These are phyloP conservation scores for Terebella lapidaria DNA, from an alignment of 2,888 invertebrate genomes.

Conservation along the genomic window DNA sequence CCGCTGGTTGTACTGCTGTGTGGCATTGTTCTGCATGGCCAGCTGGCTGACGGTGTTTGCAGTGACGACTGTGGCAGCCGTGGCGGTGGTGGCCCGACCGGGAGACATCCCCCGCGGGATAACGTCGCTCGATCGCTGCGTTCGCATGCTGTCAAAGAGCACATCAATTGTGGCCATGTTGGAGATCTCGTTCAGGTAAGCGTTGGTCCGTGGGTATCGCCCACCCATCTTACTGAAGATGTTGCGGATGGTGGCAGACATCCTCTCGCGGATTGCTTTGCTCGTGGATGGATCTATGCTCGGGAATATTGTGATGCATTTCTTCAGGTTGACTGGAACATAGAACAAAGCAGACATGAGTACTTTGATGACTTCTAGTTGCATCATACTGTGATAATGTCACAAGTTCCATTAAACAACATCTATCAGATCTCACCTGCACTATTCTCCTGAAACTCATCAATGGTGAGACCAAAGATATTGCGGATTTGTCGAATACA, in stretches of 20 bases:
- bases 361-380: background rate
- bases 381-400: background rate
- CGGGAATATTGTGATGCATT: constrained; percentile 28
- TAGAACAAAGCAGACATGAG: background rate
- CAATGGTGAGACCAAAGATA: constrained; percentile 21
- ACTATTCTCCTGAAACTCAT: constrained; percentile 21
- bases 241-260: background rate
- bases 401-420: background rate
- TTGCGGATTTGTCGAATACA: constrained; percentile 27
- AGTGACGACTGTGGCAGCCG: background rate
- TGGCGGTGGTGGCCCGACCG: background rate
- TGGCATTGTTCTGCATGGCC: background rate
- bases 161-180: constrained; percentile 13
- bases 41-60: background rate
- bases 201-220: constrained; percentile 17
- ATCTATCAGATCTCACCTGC: constrained; percentile 9
- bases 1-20: background rate
- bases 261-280: background rate
- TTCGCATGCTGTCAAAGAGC: constrained; percentile 4
- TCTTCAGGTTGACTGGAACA: constrained; percentile 18
- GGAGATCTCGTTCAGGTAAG: constrained; percentile 19
- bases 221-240: constrained; percentile 18
- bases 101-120: background rate
- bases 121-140: background rate
- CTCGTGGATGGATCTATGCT: background rate